These are phyloP conservation scores for Pseudomyrmex dendroicus DNA, from an alignment of 1,140 invertebrate genomes.

Conservation along the genomic window DNA sequence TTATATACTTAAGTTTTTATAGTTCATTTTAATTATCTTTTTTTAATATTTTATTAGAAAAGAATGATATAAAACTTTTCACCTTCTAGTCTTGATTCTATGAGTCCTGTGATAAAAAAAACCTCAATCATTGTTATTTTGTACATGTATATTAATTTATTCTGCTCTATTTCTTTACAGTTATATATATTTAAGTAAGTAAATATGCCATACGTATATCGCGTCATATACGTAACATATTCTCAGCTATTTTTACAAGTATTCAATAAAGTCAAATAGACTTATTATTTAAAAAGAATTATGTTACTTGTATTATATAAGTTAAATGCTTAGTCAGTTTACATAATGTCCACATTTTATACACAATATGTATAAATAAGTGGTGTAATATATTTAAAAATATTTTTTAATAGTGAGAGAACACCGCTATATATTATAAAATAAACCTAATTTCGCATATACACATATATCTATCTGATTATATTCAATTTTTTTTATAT, in stretches of 20 bases:
- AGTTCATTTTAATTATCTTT: slow-evolving; percentile 10
- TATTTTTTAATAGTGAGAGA: slow-evolving; percentile 7
- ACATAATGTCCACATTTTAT: slow-evolving; percentile 20
- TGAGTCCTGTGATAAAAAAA: slow-evolving; percentile 19
- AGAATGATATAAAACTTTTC: neutral
- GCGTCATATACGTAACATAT: neutral
- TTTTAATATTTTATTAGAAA: neutral
- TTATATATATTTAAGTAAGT: neutral
- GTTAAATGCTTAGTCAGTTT: slow-evolving; percentile 11
- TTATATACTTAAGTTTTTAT: neutral
- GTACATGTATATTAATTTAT: slow-evolving; percentile 38
- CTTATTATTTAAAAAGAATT: neutral
- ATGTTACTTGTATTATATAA: slow-evolving; percentile 15
- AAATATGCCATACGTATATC: slow-evolving; percentile 9
- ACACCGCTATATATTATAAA: slow-evolving; percentile 10
- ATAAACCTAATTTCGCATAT: neutral
- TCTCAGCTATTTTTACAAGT: slow-evolving; percentile 9
- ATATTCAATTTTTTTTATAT: slow-evolving; percentile 16
- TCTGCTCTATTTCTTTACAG: slow-evolving; percentile 17
- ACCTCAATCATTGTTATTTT: slow-evolving; percentile 35
- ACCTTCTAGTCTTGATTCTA: slow-evolving; percentile 30
- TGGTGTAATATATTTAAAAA: slow-evolving; percentile 33
- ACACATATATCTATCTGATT: neutral
- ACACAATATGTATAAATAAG: slow-evolving; percentile 15
- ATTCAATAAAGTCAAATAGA: neutral